Conservation (phyloP, 2,113 vertebrate genomes). For the Fulica atra region DNA sequence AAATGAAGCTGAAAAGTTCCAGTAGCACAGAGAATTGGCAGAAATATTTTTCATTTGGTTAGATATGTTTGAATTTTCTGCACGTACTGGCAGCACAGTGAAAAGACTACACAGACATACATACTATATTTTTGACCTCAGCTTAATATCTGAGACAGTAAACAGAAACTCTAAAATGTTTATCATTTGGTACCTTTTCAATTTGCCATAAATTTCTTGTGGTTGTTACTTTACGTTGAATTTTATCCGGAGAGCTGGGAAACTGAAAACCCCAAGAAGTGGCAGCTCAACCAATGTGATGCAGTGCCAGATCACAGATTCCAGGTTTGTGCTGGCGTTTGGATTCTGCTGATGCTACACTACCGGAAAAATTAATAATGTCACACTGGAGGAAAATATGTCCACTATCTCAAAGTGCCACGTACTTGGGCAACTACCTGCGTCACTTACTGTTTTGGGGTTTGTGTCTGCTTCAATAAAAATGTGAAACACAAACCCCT, state of each 20-base stretch:
- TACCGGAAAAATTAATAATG: not conserved
- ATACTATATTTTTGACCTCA: not conserved
- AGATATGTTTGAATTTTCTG: not conserved
- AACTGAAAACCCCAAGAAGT: not conserved
- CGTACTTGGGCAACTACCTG: not conserved
- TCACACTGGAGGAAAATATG: not conserved
- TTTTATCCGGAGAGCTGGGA: not conserved
- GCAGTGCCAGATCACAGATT: not conserved
- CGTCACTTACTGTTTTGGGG: not conserved
- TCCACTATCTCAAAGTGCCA: not conserved
- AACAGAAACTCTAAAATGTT: not conserved
- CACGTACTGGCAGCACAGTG: not conserved
- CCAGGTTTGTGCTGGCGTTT: not conserved
- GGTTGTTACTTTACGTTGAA: not conserved
- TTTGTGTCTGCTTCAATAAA: not conserved
- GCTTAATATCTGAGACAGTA: not conserved
- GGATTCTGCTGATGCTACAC: not conserved
- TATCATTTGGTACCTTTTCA: not conserved
- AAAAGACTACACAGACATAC: not conserved
- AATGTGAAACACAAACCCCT: not conserved
- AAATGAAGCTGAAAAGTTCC: slow-evolving; percentile 35
- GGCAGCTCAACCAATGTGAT: not conserved
- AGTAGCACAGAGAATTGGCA: not conserved
- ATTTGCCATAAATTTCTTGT: not conserved
- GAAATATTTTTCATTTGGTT: slow-evolving; percentile 14